Conservation (phyloP, 2,888 invertebrate species). For the Sympetrum striolatum region DNA sequence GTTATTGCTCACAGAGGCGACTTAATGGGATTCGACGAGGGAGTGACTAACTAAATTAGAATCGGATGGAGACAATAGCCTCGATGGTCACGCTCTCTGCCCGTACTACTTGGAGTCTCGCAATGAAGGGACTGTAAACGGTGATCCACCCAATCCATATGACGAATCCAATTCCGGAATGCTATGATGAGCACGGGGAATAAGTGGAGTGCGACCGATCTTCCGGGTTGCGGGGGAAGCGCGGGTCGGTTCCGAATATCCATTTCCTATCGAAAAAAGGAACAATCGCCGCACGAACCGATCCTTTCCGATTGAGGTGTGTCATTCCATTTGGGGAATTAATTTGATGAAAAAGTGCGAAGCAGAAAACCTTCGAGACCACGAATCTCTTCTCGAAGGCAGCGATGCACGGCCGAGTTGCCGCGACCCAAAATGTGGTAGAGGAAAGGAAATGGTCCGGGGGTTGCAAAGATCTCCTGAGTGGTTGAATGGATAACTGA, state of each 20-base stretch:
- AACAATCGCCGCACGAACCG: too few relatives aligned
- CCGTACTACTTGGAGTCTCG: slow-evolving; percentile 20
- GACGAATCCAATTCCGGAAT: slow-evolving; percentile 31
- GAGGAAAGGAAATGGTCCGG: too few relatives aligned
- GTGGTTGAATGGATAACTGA: too few relatives aligned
- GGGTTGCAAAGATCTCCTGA: too few relatives aligned
- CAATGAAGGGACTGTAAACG: neutral
- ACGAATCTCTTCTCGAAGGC: neutral
- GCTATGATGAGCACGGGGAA: neutral
- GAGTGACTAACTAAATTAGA: slow-evolving; percentile 21
- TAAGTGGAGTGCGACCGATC: slow-evolving; percentile 19
- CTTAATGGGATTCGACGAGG: slow-evolving; percentile 1
- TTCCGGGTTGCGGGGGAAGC: neutral
- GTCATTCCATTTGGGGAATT: too few relatives aligned
- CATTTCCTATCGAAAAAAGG: neutral
- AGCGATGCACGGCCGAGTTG: too few relatives aligned
- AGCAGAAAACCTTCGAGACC: neutral
- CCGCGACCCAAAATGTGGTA: too few relatives aligned
- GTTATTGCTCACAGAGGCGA: slow-evolving; percentile 15
- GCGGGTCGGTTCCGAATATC: neutral
- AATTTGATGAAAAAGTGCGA: neutral
- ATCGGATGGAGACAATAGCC: neutral
- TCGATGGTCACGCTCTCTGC: slow-evolving; percentile 20
- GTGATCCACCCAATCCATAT: neutral
- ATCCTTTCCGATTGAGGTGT: too few relatives aligned